Evolutionary conservation across 2,888 invertebrate genomes (phyloP).

Genomic region (Melanargia galathea): DNA sequence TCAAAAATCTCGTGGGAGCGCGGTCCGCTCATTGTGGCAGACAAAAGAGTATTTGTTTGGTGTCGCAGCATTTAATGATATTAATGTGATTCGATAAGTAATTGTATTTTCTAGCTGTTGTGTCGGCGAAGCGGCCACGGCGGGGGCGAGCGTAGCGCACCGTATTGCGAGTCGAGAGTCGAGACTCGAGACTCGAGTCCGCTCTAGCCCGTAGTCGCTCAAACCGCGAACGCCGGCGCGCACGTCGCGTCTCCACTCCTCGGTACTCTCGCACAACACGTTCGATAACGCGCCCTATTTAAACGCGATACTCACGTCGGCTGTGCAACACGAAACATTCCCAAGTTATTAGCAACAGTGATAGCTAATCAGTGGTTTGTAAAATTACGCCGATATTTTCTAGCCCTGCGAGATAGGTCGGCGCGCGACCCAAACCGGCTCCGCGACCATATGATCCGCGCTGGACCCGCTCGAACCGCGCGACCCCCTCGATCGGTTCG

Average conservation of each 20-base stretch:
- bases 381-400: constrained; percentile 25
- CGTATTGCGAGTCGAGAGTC: constrained; percentile 27
- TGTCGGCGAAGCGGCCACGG: constrained; percentile 49
- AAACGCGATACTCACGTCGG: constrained; percentile 56
- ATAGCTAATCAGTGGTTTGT: constrained; percentile 21
- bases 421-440: constrained; percentile 59
- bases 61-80: constrained; percentile 55
- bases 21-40: constrained; percentile 51
- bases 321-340: constrained; percentile 55
- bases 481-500: constrained; percentile 57
- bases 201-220: constrained; percentile 56
- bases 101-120: constrained; percentile 60
- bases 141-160: constrained; percentile 54
- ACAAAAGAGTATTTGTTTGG: constrained; percentile 58
- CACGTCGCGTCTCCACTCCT: constrained; percentile 60
- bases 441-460: constrained; percentile 68
- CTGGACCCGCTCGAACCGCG: constrained; percentile 53
- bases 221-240: constrained; percentile 64
- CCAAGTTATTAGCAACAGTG: constrained; percentile 38
- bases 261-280: constrained; percentile 44
- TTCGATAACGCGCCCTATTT: constrained; percentile 73
- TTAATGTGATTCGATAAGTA: constrained; percentile 70
- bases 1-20: constrained; percentile 66
- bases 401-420: constrained; percentile 41
- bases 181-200: no score